Evolutionary conservation across 1,140 invertebrate species (phyloP).

Genomic region (Ctenoplectra terminalis): DNA sequence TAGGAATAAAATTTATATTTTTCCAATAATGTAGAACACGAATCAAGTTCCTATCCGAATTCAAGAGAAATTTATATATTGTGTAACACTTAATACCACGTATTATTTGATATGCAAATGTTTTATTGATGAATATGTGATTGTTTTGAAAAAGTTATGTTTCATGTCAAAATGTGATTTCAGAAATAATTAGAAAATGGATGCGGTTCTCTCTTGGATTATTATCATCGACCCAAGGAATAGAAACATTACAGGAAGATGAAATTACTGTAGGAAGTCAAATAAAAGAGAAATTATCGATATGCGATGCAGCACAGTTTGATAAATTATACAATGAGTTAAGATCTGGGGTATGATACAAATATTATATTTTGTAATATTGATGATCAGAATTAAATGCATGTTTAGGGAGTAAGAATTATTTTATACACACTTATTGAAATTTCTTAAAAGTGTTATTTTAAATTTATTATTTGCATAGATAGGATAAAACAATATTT

Average conservation of each 20-base stretch:
- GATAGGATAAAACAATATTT: too few species aligned
- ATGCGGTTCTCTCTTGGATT: conserved; percentile 77
- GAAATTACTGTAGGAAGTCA: conserved; percentile 75
- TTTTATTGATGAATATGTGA: not conserved
- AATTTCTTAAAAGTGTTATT: not conserved
- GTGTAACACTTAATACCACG: conserved; percentile 38
- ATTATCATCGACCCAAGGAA: conserved; percentile 75
- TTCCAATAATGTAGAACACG: too few species aligned
- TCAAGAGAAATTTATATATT: conserved; percentile 41
- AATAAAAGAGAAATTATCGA: conserved; percentile 77
- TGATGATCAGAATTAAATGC: not conserved
- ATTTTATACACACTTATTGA: not conserved
- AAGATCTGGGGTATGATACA: conserved; percentile 76
- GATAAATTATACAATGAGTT: conserved; percentile 80
- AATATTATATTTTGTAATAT: not conserved
- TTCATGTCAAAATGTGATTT: conserved; percentile 24
- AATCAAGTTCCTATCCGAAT: too few species aligned
- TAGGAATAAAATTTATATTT: too few species aligned
- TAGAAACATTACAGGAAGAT: conserved; percentile 77
- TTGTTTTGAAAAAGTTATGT: not conserved
- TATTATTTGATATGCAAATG: conserved; percentile 9
- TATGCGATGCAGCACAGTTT: conserved; percentile 74
- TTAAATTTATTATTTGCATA: too few species aligned
- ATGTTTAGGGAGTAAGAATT: not conserved
- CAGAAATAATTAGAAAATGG: conserved; percentile 74